Base-by-base conservation (phyloP, 2,113 vertebrate species). In the Oreochromis aureus region DNA sequence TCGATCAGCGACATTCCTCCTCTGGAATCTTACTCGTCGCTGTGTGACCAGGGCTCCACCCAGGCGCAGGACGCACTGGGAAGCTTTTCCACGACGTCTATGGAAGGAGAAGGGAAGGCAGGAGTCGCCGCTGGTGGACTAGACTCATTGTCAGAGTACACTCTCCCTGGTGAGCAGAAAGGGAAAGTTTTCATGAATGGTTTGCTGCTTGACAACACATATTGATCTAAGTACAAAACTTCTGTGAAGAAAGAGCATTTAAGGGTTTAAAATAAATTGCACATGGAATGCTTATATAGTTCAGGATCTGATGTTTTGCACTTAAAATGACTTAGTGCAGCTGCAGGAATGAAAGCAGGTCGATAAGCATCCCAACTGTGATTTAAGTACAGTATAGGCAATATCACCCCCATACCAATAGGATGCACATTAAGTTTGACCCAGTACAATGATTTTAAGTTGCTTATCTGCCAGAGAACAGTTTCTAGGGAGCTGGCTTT, bases 21-120 rank as follows among this genome's bases (percentile, higher is more conserved):
- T 10, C 91, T 98, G 95, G 98, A 98, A 51, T 78, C 97, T 54
- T 98, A 97, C 0, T 92, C 97, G 16, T 55, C 95, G 6, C 93
- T 97, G 83, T 96, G 95, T 89, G 96, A 96, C 84, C 95, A 96
- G 86, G 93, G 95, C 91, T 88, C 97, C 85, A 97, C 94, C 87
- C 97, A 96, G 55, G 96, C 97, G 41, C 96, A 98, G 79, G 98
- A 99, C 86, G 94, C 96, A 39, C 95, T 99, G 41, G 97, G 98
- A 87, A 93, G 96, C 92, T 99, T 98, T 32, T 94, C 97, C 16
- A 95, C 96, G 1, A 93, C 83, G 16, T 81, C 87, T 18, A 58
- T 63, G 15, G 96, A 96, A 13, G 91, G 87, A 66, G 94, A 93
- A 2, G 93, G 87, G 7, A 94, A 93, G 54, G 39, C 69, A 12